Base-by-base conservation (phyloP, 2,113 vertebrate genomes). In the Zosterops pallidus region DNA sequence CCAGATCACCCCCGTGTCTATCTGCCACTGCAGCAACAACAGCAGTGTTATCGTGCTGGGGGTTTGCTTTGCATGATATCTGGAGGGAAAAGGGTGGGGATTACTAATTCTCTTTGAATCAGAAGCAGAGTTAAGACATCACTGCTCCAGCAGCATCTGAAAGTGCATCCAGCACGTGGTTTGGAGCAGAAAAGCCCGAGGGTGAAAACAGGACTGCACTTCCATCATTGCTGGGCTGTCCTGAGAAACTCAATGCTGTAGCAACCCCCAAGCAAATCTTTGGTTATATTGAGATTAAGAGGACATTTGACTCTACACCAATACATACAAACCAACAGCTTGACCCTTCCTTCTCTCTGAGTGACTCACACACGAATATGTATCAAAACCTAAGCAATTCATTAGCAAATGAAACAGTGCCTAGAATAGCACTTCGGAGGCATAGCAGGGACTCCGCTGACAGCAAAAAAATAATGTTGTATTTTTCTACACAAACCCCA, bases 31-130 rank as follows among this genome's bases (percentile, higher is more conserved):
- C 20, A n/a, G 68, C 57, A 64, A 46, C 9, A 67, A n/a, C 72
- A 76, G 25, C 9, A 14, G 19, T 3, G 9, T 16, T n/a, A 11
- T 0, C 0, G 0, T 10, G 33, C 25, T 44, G 47, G 8, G n/a
- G 19, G 3, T 8, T 71, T 59, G 49, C 15, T 76, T 69, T 69
- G 14, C 5, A 1, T 6, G 6, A 5, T 28, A 23, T 21, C 60
- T 81, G 60, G 20, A 41, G 53, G 28, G 19, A 49, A 67, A 49
- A 81, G 20, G 17, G 28, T 49, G 25, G 17, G 37, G n/a, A 72
- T 77, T 62, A 49, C 19, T 33, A 5, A 19, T 71, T 4, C 12
- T 39, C 18, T 71, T 50, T 33, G 8, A 60, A 44, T 14, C 24
- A 41, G 68, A 41, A 86, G 20, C 24, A 86, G 23, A 42, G 16